Evolutionary conservation across 2,797 vertebrate genomes (phyloP).

Genomic region (Tarsius wallacei): DNA sequence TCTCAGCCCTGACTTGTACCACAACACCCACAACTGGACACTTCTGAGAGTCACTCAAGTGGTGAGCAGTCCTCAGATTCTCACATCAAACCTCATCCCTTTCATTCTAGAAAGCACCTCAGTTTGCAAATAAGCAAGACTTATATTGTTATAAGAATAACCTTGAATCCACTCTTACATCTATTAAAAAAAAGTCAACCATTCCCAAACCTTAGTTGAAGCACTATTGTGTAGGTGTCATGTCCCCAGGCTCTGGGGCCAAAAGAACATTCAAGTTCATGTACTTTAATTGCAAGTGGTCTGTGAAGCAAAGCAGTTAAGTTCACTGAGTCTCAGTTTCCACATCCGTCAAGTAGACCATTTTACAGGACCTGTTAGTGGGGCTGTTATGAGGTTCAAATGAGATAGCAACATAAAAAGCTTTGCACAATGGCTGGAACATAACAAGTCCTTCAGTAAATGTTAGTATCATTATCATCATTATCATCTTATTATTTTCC

Average conservation of each 20-base stretch:
- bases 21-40: too few species aligned
- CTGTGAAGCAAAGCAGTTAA: neutral
- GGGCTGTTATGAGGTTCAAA: neutral
- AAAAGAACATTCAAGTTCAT: conserved; percentile 29
- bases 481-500: neutral
- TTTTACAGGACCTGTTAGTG: neutral
- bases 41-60: neutral
- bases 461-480: neutral
- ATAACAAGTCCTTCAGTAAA: neutral
- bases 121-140: conserved; percentile 32
- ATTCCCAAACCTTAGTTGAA: neutral
- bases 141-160: conserved; percentile 14
- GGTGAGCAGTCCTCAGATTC: neutral
- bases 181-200: neutral
- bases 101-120: conserved; percentile 38
- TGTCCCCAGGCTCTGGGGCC: neutral
- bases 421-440: neutral
- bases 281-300: neutral
- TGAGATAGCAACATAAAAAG: neutral
- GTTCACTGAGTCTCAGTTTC: neutral
- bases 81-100: neutral
- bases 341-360: neutral
- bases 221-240: neutral
- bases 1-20: neutral
- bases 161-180: neutral